Base-by-base conservation (phyloP, 1,140 invertebrate species). In the Diorhabda elongata region DNA sequence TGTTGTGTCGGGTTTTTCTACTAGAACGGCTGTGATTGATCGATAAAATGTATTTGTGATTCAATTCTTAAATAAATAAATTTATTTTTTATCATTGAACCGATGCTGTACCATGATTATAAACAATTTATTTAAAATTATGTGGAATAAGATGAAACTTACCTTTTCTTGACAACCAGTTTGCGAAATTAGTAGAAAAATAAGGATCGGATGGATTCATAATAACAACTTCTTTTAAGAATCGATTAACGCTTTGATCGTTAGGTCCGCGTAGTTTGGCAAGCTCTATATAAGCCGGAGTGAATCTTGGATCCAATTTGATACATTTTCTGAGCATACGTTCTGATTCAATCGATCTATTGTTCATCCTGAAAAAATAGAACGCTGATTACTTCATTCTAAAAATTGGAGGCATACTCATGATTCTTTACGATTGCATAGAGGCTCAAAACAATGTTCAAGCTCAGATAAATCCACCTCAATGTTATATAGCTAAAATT, bases 281-380 rank as follows among this genome's bases (percentile, higher is more conserved):
- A 41, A 91, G 79, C 66, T 90, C 86, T 68, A 91, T 74, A 76
- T 90, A 88, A 0, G 90, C 90, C 56, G 88, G 87, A 0, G 87
- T 86, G 74, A 90, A 91, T 44, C 84, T 82, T 0, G 87, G 85
- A 76, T 91, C 89, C 47, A 91, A 77, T 0, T 78, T 77, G 8
- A 91, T 85, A 75, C 90, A 92, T 57, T 86, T 84, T 73, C 87
- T 86, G 44, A 92, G 72, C 89, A 91, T 90, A 64, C 81, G 81
- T 61, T 89, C 82, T 0, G 89, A 88, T 70, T 90, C 88, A 11
- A 81, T 75, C 5, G 87, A 86, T 63, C 87, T 82, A 69, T 91
- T 90, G 52, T 86, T 86, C 80, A 87, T 89, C 69, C 89, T 92
- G n/a, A 2, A 9, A 56, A 52, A 41, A 5, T 3, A 4, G 8